A percentile compares a stretch with the other conserved stretches of the same genome.
These are phyloP conservation scores for Nymphicus hollandicus DNA, from an alignment of 2,113 vertebrate species.

Conservation along the genomic window DNA sequence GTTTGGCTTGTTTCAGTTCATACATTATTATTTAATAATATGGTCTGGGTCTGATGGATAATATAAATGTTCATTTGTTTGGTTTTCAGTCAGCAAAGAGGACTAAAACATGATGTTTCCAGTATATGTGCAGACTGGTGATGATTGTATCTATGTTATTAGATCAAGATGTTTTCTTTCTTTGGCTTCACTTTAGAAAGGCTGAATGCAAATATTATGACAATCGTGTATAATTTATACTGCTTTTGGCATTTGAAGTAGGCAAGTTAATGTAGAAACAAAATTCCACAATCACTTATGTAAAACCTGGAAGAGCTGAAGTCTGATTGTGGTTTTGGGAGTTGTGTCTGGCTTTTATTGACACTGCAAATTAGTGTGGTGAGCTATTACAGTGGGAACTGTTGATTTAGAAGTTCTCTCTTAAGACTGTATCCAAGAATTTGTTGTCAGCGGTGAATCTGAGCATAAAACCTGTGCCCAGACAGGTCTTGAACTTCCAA, in stretches of 20 bases:
- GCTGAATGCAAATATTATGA: not conserved
- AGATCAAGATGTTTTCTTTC: conserved; percentile 1
- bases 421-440: not conserved
- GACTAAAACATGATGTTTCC: not conserved
- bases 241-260: not conserved
- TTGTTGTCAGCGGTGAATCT: not conserved
- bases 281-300: not conserved
- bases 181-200: not conserved
- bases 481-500: not conserved
- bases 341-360: not conserved
- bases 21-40: not conserved
- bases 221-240: not conserved
- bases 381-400: not conserved
- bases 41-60: not conserved
- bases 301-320: not conserved
- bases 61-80: not conserved
- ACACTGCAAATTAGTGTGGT: not conserved
- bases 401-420: not conserved
- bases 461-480: not conserved
- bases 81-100: not conserved
- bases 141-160: conserved; percentile 40
- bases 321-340: not conserved
- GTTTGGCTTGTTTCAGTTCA: not conserved
- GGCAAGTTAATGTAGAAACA: not conserved
- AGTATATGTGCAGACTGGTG: not conserved